Evolutionary conservation across 2,113 vertebrate genomes (phyloP).

Genomic region (Poicephalus meyeri): DNA sequence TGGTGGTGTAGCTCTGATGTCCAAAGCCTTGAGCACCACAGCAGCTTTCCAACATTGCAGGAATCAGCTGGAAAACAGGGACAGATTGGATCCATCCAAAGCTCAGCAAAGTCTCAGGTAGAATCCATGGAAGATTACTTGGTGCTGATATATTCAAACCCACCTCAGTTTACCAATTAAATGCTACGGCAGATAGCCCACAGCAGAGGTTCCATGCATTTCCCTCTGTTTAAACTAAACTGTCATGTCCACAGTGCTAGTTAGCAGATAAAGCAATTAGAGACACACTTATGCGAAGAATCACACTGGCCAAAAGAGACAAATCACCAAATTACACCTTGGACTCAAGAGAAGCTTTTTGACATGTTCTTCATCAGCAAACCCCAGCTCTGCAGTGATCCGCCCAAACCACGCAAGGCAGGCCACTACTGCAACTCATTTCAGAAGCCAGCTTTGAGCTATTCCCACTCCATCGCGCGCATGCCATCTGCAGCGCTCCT

Average conservation of each 20-base stretch:
- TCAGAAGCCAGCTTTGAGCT: neutral
- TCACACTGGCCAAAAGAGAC: neutral
- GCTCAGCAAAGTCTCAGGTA: neutral
- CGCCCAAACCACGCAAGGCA: neutral
- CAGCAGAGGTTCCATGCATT: neutral
- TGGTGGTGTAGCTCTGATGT: neutral
- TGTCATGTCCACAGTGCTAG: rapidly evolving
- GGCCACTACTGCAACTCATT: rapidly evolving
- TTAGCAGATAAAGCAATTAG: rapidly evolving
- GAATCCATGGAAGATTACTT: neutral
- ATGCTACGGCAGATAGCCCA: neutral
- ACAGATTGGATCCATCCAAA: neutral
- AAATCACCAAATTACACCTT: neutral
- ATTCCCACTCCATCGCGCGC: rapidly evolving
- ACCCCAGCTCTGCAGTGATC: neutral
- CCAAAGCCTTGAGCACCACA: neutral
- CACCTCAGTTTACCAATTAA: neutral
- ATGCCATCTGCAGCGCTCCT: rapidly evolving
- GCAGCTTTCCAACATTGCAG: neutral
- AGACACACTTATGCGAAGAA: neutral
- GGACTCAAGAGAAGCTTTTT: neutral
- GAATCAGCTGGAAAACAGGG: neutral
- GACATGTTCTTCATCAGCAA: neutral
- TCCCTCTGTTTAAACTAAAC: neutral
- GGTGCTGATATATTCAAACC: neutral